Conservation (phyloP, 1,140 invertebrate species). For the Trachymyrmex septentrionalis region DNA sequence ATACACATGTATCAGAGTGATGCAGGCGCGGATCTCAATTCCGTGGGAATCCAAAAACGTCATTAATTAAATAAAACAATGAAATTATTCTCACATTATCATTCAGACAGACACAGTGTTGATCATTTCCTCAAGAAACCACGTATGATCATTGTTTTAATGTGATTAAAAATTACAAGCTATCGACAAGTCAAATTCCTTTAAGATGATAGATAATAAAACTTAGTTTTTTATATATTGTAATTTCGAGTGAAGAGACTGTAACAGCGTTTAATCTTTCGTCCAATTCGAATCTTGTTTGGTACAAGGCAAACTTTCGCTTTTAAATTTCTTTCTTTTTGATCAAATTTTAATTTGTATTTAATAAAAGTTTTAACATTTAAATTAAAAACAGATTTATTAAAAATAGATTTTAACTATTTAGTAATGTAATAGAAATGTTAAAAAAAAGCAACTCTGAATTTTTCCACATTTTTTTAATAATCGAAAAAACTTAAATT, state of each 20-base stretch:
- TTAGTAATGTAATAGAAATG: no score
- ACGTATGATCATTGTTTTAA: not conserved
- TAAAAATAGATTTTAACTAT: no score
- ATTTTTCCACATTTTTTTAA: no score
- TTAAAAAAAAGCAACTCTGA: no score
- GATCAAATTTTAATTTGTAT: no score
- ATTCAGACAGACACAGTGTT: not conserved
- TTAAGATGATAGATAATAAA: not conserved
- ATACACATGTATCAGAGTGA: constrained; percentile 52
- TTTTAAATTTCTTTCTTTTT: no score
- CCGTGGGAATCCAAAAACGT: constrained; percentile 45
- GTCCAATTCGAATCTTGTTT: no score
- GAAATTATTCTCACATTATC: not conserved
- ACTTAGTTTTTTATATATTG: not conserved
- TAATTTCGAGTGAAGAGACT: not conserved
- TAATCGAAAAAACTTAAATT: no score
- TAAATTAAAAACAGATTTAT: no score
- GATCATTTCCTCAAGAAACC: not conserved
- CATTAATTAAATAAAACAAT: not conserved
- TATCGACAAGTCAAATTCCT: not conserved
- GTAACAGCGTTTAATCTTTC: not conserved
- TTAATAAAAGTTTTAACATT: no score
- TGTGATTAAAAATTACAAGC: not conserved
- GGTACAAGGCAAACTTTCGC: no score
- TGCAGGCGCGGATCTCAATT: constrained; percentile 65